These are phyloP conservation scores for Piprites chloris DNA, from an alignment of 2,113 vertebrate genomes.

Conservation along the genomic window DNA sequence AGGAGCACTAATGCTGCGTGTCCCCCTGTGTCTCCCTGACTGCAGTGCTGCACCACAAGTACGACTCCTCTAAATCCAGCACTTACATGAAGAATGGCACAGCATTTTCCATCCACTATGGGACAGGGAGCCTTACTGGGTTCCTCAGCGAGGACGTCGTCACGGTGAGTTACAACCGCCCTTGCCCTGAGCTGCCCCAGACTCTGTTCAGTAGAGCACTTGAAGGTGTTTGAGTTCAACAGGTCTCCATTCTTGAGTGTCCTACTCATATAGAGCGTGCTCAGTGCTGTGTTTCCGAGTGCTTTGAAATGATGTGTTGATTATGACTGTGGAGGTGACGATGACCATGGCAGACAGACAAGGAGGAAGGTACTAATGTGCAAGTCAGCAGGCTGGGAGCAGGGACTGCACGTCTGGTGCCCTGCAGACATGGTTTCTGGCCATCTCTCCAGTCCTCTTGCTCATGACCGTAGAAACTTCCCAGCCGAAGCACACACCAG, in stretches of 20 bases:
- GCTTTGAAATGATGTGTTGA: background rate
- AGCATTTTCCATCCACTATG: conserved; percentile 88
- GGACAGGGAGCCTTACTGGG: conserved; percentile 90
- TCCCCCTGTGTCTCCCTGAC: background rate
- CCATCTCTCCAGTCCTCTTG: background rate
- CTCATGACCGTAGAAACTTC: background rate
- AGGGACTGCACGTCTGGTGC: rapidly evolving
- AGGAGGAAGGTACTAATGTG: background rate
- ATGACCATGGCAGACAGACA: background rate
- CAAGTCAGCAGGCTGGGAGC: background rate
- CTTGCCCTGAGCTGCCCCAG: background rate
- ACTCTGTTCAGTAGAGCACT: background rate
- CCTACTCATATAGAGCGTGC: rapidly evolving
- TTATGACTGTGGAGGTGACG: background rate
- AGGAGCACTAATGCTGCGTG: background rate
- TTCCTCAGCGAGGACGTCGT: conserved; percentile 88
- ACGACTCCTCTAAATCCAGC: conserved; percentile 85
- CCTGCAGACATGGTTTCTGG: background rate
- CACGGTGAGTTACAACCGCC: conserved; percentile 55
- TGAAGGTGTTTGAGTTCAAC: rapidly evolving
- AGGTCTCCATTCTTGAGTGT: background rate
- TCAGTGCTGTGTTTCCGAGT: background rate
- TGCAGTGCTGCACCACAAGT: conserved; percentile 90
- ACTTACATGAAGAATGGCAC: conserved; percentile 89
- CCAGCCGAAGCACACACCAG: rapidly evolving